These are phyloP conservation scores for Cyclina sinensis DNA, from an alignment of 1,140 invertebrate species.

Conservation along the genomic window DNA sequence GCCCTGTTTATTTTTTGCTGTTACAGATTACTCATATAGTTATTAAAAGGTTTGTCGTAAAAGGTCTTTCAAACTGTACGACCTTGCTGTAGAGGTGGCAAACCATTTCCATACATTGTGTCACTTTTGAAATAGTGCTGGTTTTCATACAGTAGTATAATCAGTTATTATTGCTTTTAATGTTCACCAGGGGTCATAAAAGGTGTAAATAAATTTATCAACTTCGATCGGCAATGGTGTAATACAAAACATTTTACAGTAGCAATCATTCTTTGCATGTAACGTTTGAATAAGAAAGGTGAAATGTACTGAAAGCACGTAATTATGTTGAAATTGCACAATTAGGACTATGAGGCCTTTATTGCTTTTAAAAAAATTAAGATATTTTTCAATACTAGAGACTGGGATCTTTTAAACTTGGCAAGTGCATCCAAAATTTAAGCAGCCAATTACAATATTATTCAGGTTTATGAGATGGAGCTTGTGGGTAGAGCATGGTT, in stretches of 20 bases:
- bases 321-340: no score
- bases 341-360: no score
- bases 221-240: not conserved
- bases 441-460: no score
- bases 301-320: no score
- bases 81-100: not conserved
- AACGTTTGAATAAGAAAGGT: no score
- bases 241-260: not conserved
- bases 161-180: not conserved
- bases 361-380: no score
- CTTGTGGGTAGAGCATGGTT: no score
- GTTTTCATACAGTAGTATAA: conserved; percentile 6
- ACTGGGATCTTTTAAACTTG: no score
- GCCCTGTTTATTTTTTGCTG: not conserved
- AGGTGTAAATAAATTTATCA: conserved; percentile 21
- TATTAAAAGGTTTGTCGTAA: conserved; percentile 8
- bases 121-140: not conserved
- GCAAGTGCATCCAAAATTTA: no score
- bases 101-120: not conserved
- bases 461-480: no score
- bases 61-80: not conserved
- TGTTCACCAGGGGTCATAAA: not conserved
- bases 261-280: no score
- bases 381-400: no score
- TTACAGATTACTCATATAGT: not conserved